phyloP scores from a whole-genome alignment of 2,113 vertebrate species.

The Proterorhinus semilunaris region DNA sequence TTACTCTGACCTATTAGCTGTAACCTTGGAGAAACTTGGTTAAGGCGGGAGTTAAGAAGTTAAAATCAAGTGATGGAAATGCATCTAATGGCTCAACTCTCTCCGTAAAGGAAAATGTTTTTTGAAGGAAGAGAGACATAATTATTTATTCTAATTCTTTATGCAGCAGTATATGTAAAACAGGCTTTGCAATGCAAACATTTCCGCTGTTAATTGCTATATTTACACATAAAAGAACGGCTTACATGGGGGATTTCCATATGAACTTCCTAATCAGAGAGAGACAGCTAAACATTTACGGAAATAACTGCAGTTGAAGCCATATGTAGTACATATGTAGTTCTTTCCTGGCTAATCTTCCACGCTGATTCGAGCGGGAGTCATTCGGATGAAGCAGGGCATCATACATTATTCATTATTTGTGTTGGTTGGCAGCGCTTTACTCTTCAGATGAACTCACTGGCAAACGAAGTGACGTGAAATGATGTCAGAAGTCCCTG shows the following conservation, averaged over 20 bases:
- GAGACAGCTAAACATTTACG: background rate
- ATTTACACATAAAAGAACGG: background rate
- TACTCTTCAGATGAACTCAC: constrained; percentile 27
- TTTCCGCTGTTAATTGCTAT: background rate
- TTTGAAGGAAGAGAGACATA: too few species aligned
- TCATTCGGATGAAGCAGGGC: constrained; percentile 20
- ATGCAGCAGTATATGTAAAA: too few species aligned
- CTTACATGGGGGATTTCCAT: background rate
- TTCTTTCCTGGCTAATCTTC: constrained; percentile 20
- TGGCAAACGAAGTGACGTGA: constrained; percentile 19
- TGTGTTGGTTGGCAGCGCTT: constrained; percentile 36
- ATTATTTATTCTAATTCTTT: too few species aligned
- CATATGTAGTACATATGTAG: background rate
- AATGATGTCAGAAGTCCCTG: constrained; percentile 22
- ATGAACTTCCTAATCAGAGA: background rate
- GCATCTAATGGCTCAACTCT: too few species aligned
- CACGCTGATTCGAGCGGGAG: constrained; percentile 11
- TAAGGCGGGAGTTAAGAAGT: too few species aligned
- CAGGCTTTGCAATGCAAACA: background rate
- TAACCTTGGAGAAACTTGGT: too few species aligned
- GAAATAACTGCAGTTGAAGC: constrained; percentile 1
- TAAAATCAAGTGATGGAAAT: too few species aligned
- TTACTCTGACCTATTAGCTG: too few species aligned
- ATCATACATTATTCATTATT: constrained; percentile 55
- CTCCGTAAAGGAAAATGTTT: too few species aligned